Evolutionary conservation across 2,113 vertebrate genomes (phyloP), one percentile per base, ranked within the genome.

Genomic region (Perca fluviatilis): DNA sequence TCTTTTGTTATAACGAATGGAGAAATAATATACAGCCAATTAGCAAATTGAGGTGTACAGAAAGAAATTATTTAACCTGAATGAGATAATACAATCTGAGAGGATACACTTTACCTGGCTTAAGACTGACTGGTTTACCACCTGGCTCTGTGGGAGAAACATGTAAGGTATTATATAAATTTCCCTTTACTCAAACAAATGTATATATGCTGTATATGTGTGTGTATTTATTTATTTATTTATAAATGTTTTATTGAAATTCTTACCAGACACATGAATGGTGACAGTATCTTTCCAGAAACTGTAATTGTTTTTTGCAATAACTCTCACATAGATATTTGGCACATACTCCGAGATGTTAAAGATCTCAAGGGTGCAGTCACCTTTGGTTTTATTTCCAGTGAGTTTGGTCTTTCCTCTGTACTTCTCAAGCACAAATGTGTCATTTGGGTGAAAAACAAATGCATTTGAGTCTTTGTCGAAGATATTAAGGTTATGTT

Each of bases 351-450:
- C 0, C 0, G 0, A 6, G 18, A 95, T 7, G 13, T 75, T 0
- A 3, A 0, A 0, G 66, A 95, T 94, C 71, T 16, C 21, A 33
- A 95, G 91, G 27, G 93, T 83, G 61, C 95, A 95, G 65, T 78
- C 15, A 21, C 74, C 66, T 0, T 63, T 0, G 0, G 2, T 3
- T 40, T 36, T 16, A 3, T 89, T 4, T 54, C 91, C 90, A 0
- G 49, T 21, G 2, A 95, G 66, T 0, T 0, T 16, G 0, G 94
- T 95, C 46, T 69, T 92, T 14, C 14, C 11, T 78, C 30, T 73
- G 71, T 90, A 95, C 10, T 12, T 0, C 0, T 49, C 2, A 7
- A 47, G 21, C 47, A 94, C 89, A 68, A 76, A 51, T 8, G 33
- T n/a, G 0, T 25, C 0, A 12, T 84, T 74, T 1, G 75, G 18